Evolutionary conservation across 2,113 vertebrate genomes (phyloP).

Genomic region (Hydrochoerus hydrochaeris): DNA sequence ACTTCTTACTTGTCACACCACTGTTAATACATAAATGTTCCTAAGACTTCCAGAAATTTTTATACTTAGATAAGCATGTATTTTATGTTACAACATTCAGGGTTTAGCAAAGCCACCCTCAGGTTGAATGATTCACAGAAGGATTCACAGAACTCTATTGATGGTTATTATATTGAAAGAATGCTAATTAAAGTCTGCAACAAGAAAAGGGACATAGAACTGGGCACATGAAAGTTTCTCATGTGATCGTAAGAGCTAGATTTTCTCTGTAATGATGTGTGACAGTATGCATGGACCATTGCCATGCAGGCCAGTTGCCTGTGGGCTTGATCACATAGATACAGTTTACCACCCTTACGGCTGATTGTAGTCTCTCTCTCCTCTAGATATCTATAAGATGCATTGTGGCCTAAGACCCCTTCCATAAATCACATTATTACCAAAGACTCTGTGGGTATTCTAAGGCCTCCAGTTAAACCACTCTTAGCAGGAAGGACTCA

Average conservation of each 20-base stretch:
- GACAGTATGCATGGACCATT: neutral
- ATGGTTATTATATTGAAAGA: conserved; percentile 6
- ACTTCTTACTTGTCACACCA: neutral
- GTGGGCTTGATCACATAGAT: neutral
- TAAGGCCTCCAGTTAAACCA: neutral
- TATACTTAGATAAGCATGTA: neutral
- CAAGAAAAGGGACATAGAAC: neutral
- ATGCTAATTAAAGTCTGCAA: conserved; percentile 7
- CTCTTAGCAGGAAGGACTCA: neutral
- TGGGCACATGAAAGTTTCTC: neutral
- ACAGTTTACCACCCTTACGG: neutral
- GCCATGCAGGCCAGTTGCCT: neutral
- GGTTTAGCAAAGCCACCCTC: neutral
- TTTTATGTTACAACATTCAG: neutral
- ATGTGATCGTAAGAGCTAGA: neutral
- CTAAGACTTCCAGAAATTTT: neutral
- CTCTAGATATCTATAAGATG: neutral
- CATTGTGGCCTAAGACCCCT: neutral
- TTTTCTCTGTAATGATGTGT: neutral
- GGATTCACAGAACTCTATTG: neutral
- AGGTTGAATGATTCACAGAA: neutral
- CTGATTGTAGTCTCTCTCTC: neutral
- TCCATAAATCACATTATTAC: neutral
- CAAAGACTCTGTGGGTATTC: neutral
- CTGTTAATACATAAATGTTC: too few species aligned